Conservation (phyloP, 37 sponge, comb jelly and placozoan genomes). For the Agelas oroides region DNA sequence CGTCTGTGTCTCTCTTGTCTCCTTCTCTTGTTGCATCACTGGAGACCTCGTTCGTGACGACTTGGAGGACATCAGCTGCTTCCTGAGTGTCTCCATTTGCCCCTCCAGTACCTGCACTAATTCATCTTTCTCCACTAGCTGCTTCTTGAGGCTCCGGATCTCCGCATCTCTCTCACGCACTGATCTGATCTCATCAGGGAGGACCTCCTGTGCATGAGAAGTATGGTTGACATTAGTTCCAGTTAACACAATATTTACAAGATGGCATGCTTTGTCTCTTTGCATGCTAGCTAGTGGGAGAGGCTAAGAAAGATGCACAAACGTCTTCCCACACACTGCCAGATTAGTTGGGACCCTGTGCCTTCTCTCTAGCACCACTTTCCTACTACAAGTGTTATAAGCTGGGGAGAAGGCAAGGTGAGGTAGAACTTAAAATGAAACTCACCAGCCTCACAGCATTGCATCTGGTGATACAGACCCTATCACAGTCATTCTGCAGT, state of each 20-base stretch:
- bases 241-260: no score
- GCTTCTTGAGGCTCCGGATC: background rate
- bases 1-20: conserved; percentile 6
- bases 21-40: background rate
- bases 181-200: conserved; percentile 41
- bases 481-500: conserved; percentile 46
- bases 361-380: no score
- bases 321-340: no score
- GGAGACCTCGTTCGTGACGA: no score
- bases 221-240: no score
- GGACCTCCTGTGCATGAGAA: conserved; percentile 43
- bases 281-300: no score
- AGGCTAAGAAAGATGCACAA: no score
- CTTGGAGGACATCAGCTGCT: conserved; percentile 11
- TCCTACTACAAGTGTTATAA: no score
- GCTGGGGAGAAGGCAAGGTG: no score
- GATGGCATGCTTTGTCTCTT: no score
- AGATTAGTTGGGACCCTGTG: no score
- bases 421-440: background rate
- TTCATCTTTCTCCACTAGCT: conserved; percentile 41
- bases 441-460: conserved; percentile 10
- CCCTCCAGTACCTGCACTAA: background rate
- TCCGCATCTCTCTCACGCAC: conserved; percentile 34
- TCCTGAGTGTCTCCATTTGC: conserved; percentile 38
- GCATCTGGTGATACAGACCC: conserved; percentile 2